Base-by-base conservation (phyloP, 2,888 invertebrate species). In the Mesochorus sp. region DNA sequence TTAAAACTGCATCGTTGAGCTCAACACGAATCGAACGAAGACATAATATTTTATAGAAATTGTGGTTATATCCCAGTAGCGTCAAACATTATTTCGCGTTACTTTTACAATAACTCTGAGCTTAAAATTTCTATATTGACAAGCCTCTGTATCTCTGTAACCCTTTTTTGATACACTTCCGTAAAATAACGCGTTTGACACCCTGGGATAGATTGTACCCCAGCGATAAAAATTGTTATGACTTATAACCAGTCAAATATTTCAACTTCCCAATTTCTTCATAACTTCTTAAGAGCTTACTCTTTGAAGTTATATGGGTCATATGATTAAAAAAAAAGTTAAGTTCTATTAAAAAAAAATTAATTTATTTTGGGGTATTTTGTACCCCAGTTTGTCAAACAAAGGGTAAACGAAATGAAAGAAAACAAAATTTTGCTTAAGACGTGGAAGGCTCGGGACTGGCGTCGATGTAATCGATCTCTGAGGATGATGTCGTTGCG, bases 401-500 rank as follows among this genome's bases (percentile, higher is more conserved):
- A 24, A 10, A 6, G 8, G 3, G 19, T 19, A 55, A 74, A 57
- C 59, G 53, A 24, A 6, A 6, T 49, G 44, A 12, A 4, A 21
- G 59, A 10, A 31, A 21, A 19, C 12, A 21, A 68, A 59, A 19
- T 24, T 6, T 24, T 8, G 61, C 44, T 84, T 88, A 89, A 66
- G 89, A 89, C 24, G 86, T 88, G 21, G 88, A 88, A 47, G 88
- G 85, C 76, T 88, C 89, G 5, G 89, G 89, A 79, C 89, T 89
- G 3, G 89, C 89, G 68, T 89, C 89, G 80, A 89, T 89, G 81
- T 84, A 89, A 81, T 89, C 89, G 74, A 89, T 85, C 68, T 89
- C 89, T 55, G 86, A 84, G 26, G 86, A 85, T 17, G 86, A 85
- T 3, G 84, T 82, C 5, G 83, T 59, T 24, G 81, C 80, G 66